phyloP scores from a whole-genome alignment of 2,113 vertebrate species.

The Xenotilapia longispinis region DNA sequence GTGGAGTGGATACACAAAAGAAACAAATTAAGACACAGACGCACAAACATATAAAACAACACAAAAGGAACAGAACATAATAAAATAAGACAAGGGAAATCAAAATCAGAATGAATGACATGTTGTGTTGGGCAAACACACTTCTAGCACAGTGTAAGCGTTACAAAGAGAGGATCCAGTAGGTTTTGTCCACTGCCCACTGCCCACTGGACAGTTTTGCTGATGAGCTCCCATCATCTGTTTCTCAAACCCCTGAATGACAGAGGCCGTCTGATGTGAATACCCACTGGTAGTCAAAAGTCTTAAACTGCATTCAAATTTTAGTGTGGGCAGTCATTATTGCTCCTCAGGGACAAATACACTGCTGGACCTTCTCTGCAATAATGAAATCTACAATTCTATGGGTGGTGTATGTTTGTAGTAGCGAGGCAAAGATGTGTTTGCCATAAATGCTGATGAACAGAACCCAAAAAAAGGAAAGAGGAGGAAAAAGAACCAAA shows the following conservation, averaged over 20 bases:
- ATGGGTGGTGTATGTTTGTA: constrained; percentile 16
- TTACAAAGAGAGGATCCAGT: constrained; percentile 37
- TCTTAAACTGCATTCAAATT: not conserved
- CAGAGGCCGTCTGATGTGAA: not conserved
- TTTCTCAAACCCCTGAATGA: not conserved
- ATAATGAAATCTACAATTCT: constrained; percentile 48
- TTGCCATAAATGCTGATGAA: constrained; percentile 29
- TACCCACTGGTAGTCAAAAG: constrained; percentile 26
- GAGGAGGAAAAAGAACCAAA: not conserved
- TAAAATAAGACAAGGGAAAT: constrained; percentile 72
- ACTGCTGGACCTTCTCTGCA: constrained; percentile 39
- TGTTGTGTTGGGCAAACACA: constrained; percentile 72
- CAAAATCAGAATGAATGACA: constrained; percentile 93
- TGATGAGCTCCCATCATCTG: not conserved
- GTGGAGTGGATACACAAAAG: constrained; percentile 84
- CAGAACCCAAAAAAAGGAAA: constrained; percentile 9
- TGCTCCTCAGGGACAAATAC: not conserved
- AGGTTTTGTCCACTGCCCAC: not conserved
- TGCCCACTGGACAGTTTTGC: not conserved
- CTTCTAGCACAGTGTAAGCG: constrained; percentile 62
- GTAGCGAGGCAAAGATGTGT: constrained; percentile 8
- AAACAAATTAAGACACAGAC: constrained; percentile 72
- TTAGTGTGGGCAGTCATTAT: not conserved
- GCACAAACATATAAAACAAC: constrained; percentile 37
- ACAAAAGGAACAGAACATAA: constrained; percentile 59